Evolutionary conservation across 2,888 invertebrate genomes (phyloP), one percentile per base, ranked within the genome.

Genomic region (Lottia gigantea): DNA sequence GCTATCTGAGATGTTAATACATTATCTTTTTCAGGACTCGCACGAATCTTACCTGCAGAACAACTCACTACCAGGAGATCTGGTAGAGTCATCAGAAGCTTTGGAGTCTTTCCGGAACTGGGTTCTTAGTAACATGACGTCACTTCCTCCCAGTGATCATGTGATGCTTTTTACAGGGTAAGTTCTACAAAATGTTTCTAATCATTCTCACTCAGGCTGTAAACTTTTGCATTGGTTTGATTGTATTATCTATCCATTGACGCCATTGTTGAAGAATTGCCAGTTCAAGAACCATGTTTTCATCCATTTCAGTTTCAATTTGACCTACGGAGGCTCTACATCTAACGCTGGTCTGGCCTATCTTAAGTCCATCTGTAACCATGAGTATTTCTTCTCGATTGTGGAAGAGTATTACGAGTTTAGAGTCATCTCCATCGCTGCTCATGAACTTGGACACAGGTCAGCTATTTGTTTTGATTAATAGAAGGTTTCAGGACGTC

Each of bases 401-500:
- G 77, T 77, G 55, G 77, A 77, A 46, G 77, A 77, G 71, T 74
- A 74, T 62, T 75, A 74, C 46, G 77, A 77, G 65, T 77, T 77
- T n/a, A 66, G 77, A 16, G 73, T 74, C 7, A 73, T 77, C 45
- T 73, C 77, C 16, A 74, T 77, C 11, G 78, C 78, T 7, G 73
- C 78, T 14, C 78, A 78, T 62, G 78, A 78, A 47, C 71, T 78
- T 7, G 78, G 75, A 1, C 78, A 78, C 72, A 78, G 78, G 78
- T 78, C 26, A 62, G 31, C 4, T 6, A 55, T n/a, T n/a, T n/a
- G n/a, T n/a, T n/a, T 19, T 55, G 3, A 55, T 55, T 6, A n/a
- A 55, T 4, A 16, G 16, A 19, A n/a, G 6, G 16, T n/a, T 19
- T 4, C 16, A n/a, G n/a, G n/a, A n/a, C n/a, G n/a, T n/a, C 62